Evolutionary conservation across 2,113 vertebrate species (phyloP).

Genomic region (Anguilla japonica): DNA sequence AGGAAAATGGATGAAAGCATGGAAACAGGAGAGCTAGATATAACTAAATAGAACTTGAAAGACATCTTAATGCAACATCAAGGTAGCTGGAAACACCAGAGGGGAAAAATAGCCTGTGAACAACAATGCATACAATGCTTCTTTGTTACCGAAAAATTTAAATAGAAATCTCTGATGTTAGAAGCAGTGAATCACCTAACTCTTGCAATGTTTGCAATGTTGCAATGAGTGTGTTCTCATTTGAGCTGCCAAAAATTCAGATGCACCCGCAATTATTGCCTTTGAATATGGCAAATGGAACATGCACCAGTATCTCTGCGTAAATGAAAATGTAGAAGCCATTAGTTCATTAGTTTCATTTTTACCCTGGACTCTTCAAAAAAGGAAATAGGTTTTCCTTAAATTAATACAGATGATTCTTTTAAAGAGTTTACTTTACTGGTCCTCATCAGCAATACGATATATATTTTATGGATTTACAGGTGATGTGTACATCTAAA

Average conservation of each 20-base stretch:
- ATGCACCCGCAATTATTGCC: too few relatives aligned
- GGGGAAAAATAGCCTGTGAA: conserved; percentile 46
- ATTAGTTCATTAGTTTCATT: too few relatives aligned
- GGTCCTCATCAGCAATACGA: too few relatives aligned
- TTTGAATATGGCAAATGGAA: too few relatives aligned
- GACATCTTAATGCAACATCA: conserved; percentile 43
- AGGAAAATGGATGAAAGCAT: conserved; percentile 57
- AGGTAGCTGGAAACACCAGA: conserved; percentile 40
- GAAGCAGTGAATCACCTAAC: neutral
- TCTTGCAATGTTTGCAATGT: neutral
- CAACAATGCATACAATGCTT: conserved; percentile 39
- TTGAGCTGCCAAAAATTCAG: too few relatives aligned
- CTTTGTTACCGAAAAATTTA: conserved; percentile 23
- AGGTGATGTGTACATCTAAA: too few relatives aligned
- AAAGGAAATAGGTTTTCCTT: too few relatives aligned
- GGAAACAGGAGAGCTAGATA: conserved; percentile 56
- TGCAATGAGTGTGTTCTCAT: too few relatives aligned
- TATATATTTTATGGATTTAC: too few relatives aligned
- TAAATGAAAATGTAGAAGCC: neutral
- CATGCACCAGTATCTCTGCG: neutral
- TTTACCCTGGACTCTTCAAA: too few relatives aligned
- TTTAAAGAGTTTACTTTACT: too few relatives aligned
- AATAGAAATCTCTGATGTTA: conserved; percentile 35
- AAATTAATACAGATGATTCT: too few relatives aligned
- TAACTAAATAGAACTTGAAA: conserved; percentile 53